Evolutionary conservation across 2,797 vertebrate species (phyloP).

Genomic region (Hipposideros larvatus): DNA sequence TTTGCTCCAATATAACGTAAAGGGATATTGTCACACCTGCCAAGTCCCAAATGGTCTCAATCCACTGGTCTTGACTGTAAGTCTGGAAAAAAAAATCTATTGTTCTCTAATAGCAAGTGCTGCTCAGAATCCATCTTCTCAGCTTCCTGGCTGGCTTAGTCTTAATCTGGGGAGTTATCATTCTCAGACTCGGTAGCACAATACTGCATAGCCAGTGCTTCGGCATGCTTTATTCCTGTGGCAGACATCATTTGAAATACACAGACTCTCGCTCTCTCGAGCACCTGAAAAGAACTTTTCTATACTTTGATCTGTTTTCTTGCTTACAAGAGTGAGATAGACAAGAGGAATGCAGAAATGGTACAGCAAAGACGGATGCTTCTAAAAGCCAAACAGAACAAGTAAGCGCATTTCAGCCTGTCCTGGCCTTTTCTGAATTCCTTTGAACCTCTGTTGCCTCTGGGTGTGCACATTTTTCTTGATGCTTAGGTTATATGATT

Average conservation of each 20-base stretch:
- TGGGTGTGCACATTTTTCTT: neutral
- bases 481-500: neutral
- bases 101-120: neutral
- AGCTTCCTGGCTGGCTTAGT: slow-evolving; percentile 30
- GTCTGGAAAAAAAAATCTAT: neutral
- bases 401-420: neutral
- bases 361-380: neutral
- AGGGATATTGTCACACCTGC: neutral
- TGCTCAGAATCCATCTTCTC: slow-evolving; percentile 15
- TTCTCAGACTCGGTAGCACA: neutral
- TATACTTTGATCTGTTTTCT: slow-evolving; percentile 21
- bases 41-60: neutral
- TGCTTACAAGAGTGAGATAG: slow-evolving; percentile 22
- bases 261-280: neutral
- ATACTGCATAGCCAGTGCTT: neutral
- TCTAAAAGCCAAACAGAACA: neutral
- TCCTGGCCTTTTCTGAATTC: slow-evolving; percentile 11
- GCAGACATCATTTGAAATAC: slow-evolving; percentile 40
- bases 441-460: slow-evolving; percentile 39
- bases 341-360: slow-evolving; percentile 32
- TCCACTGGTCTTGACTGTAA: neutral
- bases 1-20: neutral
- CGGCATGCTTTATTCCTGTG: neutral
- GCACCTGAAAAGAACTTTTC: slow-evolving; percentile 8
- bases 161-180: neutral